Base-by-base conservation (phyloP, 2,113 vertebrate species). In the Rhagologus leucostigma region DNA sequence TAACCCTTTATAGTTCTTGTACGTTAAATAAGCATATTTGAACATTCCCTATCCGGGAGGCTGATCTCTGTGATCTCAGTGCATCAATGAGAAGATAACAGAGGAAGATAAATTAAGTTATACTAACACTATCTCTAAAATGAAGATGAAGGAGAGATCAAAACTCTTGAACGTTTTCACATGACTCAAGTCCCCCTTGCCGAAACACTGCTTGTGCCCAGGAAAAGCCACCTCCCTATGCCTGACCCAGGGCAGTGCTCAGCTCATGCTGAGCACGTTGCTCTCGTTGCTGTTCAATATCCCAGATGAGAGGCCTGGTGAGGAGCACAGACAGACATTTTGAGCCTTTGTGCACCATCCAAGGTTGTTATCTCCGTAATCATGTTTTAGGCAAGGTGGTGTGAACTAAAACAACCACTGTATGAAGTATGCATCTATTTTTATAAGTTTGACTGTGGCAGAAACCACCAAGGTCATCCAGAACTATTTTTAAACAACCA, bases 191-290 rank as follows among this genome's bases (percentile, higher is more conserved):
- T 20, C 6, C 10, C 44, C 37, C 21, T 52, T 44, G 69, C 27
- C 19, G 29, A 19, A 9, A 10, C 0, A 0, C 13, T 60, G 44
- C 19, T 49, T 42, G 20, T 24, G 24, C 13, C 46, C 6, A 11
- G 14, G 7, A 16, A 14, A 19, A 47, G 15, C 11, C 79, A 39
- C 8, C 3, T 41, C 52, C 1, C 3, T 26, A 0, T 0, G 0
- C 16, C 39, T 1, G 3, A 24, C 11, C 53, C 44, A 16, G 52
- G 2, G 12, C 6, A 59, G n/a, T 0, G 20, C 55, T 41, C n/a
- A 13, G 18, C 50, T 60, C 9, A 1, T 1, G 42, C 18, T 9
- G 0, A 81, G 69, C 10, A 6, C 16, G 10, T 6, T 1, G 3
- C 8, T 11, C 42, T 41, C 19, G 0, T 0, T 32, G 46, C 18